A percentile compares a stretch with the other conserved stretches of the same genome.
These are phyloP conservation scores for Drosophila mimica DNA, from an alignment of 2,888 invertebrate species.

Conservation along the genomic window DNA sequence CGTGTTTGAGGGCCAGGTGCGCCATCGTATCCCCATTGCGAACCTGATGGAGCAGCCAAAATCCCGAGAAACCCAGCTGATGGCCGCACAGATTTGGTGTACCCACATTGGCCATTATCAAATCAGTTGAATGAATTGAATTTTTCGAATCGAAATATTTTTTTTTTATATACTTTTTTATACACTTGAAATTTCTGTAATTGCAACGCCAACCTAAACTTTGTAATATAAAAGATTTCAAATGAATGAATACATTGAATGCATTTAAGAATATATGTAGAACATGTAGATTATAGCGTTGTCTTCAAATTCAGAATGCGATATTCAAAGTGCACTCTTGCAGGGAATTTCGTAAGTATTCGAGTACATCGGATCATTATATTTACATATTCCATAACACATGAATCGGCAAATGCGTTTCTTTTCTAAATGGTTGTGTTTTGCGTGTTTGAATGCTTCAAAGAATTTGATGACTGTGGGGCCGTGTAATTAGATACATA, in stretches of 20 bases:
- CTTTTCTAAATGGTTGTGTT: not conserved
- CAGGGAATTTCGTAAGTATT: not conserved
- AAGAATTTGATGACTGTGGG: not conserved
- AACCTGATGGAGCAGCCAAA: conserved; percentile 45
- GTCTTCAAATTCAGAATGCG: not conserved
- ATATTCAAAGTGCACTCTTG: not conserved
- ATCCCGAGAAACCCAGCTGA: not conserved
- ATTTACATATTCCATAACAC: conserved; percentile 40
- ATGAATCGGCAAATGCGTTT: not conserved
- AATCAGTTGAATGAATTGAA: not conserved
- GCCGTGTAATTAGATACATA: not conserved
- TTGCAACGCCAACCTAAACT: conserved; percentile 27
- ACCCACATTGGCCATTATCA: conserved; percentile 3
- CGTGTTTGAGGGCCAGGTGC: conserved; percentile 49
- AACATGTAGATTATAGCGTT: not conserved
- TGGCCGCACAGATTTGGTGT: conserved; percentile 30
- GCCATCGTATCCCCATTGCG: conserved; percentile 42
- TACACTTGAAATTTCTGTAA: not conserved
- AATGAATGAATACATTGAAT: not conserved
- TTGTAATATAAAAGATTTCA: not conserved
- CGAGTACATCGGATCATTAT: conserved; percentile 50
- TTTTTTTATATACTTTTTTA: not conserved
- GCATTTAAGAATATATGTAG: not conserved
- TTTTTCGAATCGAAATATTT: conserved; percentile 7
- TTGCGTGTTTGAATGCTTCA: not conserved